Evolutionary conservation across 2,113 vertebrate genomes (phyloP).

Genomic region (Jaculus jaculus): DNA sequence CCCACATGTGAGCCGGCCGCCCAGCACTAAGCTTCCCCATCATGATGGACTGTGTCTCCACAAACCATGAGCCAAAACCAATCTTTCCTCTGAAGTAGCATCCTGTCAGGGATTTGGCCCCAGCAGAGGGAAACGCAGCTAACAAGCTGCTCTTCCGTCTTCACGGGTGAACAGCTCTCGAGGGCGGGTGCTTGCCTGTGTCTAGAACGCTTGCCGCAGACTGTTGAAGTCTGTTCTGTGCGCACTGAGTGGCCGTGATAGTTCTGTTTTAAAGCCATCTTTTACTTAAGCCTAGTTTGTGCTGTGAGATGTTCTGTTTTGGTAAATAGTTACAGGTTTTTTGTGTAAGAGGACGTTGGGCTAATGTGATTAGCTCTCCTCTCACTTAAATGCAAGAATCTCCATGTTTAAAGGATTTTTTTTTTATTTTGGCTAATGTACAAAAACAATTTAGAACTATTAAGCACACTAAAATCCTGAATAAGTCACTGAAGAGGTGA

Average conservation of each 20-base stretch:
- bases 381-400: conserved; percentile 46
- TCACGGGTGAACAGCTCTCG: not conserved
- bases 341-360: not conserved
- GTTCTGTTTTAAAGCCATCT: conserved; percentile 22
- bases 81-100: not conserved
- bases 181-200: not conserved
- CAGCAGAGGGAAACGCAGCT: not conserved
- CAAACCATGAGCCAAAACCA: not conserved
- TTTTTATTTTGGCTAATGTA: not conserved
- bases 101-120: not conserved
- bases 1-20: not conserved
- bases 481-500: not conserved
- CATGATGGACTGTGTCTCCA: not conserved
- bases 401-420: not conserved
- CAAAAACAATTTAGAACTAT: conserved; percentile 29
- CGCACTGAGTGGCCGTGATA: not conserved
- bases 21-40: not conserved
- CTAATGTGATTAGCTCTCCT: not conserved
- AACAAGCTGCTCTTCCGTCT: not conserved
- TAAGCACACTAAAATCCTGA: not conserved
- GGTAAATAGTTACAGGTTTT: conserved; percentile 26
- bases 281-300: not conserved
- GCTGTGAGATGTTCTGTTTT: not conserved
- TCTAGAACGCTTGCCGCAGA: not conserved
- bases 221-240: not conserved